phyloP scores from a whole-genome alignment of 2,113 vertebrate species.

The Brienomyrus brachyistius region DNA sequence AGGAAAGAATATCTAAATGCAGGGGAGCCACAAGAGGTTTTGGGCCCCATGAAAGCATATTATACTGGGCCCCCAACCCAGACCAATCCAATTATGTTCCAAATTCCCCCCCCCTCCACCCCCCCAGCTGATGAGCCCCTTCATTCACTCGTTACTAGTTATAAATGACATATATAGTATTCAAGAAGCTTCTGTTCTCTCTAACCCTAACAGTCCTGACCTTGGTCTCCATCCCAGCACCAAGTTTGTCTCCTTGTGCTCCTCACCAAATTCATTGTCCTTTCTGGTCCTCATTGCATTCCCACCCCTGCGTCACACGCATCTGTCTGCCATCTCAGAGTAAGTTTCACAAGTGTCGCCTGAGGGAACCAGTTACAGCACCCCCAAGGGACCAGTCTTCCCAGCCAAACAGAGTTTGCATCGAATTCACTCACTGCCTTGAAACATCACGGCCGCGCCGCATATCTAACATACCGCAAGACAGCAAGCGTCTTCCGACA shows the following conservation, averaged over 20 bases:
- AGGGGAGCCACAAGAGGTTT: neutral
- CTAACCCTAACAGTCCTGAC: neutral
- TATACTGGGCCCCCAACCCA: neutral
- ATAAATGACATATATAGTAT: neutral
- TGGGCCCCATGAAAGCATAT: neutral
- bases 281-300: neutral
- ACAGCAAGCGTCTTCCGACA: neutral
- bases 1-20: neutral
- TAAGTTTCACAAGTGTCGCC: neutral
- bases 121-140: too few relatives aligned
- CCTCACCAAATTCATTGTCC: neutral
- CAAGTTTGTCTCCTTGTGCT: neutral
- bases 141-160: neutral
- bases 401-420: neutral
- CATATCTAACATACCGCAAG: neutral
- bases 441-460: neutral
- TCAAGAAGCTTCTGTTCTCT: neutral
- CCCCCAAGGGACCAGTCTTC: neutral
- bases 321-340: neutral
- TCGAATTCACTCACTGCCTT: neutral
- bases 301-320: neutral
- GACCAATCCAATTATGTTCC: neutral
- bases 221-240: neutral
- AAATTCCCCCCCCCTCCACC: neutral
- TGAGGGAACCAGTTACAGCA: neutral